Conservation (phyloP, 2,888 invertebrate species). For the Napeogenes inachia region DNA sequence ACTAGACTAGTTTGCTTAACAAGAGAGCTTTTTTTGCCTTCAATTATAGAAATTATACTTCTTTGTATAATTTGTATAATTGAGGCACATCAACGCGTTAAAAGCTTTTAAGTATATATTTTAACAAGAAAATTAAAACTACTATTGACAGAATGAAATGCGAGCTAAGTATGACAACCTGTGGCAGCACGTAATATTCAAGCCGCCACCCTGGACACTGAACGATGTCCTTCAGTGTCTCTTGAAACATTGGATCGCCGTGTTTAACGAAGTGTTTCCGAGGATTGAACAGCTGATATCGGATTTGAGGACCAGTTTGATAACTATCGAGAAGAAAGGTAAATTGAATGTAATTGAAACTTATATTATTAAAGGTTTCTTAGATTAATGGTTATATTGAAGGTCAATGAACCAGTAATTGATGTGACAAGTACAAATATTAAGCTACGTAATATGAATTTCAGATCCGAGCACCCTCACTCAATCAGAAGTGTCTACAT, state of each 20-base stretch:
- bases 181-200: slow-evolving; percentile 73
- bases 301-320: slow-evolving; percentile 48
- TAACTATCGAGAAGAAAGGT: slow-evolving; percentile 56
- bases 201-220: slow-evolving; percentile 77
- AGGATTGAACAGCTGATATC: slow-evolving; percentile 60
- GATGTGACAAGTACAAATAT: too few relatives aligned
- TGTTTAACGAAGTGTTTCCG: slow-evolving; percentile 75
- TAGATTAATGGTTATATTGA: too few relatives aligned
- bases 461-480: slow-evolving; percentile 53
- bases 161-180: slow-evolving; percentile 74
- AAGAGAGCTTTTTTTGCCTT: too few relatives aligned
- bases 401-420: too few relatives aligned
- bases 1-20: too few relatives aligned
- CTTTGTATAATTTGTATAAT: too few relatives aligned
- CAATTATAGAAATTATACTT: too few relatives aligned
- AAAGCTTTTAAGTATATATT: too few relatives aligned
- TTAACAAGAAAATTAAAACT: slow-evolving; percentile 25
- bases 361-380: too few relatives aligned
- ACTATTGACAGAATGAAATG: slow-evolving; percentile 73
- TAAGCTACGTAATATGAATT: slow-evolving; percentile 7
- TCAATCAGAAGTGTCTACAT: slow-evolving; percentile 53
- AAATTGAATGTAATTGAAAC: background rate
- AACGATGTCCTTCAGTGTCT: slow-evolving; percentile 73
- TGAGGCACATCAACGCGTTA: too few relatives aligned
- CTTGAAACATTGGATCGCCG: slow-evolving; percentile 78